Evolutionary conservation across 2,113 vertebrate species (phyloP), one percentile per base, ranked within the genome.

Genomic region (Ailuropoda melanoleuca): DNA sequence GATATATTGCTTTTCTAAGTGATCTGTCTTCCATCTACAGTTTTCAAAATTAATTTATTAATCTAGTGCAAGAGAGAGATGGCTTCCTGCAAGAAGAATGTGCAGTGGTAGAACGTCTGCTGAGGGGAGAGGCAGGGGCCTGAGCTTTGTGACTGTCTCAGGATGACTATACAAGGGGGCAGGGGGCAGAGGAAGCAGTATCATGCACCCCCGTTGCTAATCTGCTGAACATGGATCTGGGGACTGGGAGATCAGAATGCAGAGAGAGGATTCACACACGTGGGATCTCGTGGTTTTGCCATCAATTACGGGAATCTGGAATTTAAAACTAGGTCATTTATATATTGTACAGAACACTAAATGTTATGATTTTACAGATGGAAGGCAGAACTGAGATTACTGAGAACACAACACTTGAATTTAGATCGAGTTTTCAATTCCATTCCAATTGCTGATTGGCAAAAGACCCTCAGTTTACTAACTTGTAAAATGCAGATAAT

Each of bases 381-480:
- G 17, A 37, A 29, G 9, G 9, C 5, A 70, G 14, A 90, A 83
- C 24, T 91, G 6, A 96, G 70, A 60, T 56, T 68, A 87, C 56
- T 64, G 50, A 1, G 58, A 93, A 9, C 24, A 82, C 3, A 53
- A 43, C 11, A 26, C 88, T 95, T 66, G 21, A 78, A 91, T 72
- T 62, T 95, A 90, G 64, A 60, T 21, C 14, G 58, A 92, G 9
- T 93, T 95, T 86, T 58, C 50, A 46, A 88, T 84, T 87, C 4
- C 31, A 18, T 82, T 74, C 43, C 19, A n/a, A 11, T 18, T 84
- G 21, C 6, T 48, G 17, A 72, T 90, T 85, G 31, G 4, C 15
- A 68, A 95, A 92, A 24, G 11, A 77, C 0, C 1, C 4, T 89
- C 6, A 39, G 34, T 68, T 86, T 94, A 43, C 23, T 80, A 50